Base-by-base conservation (phyloP, 2,797 vertebrate species). In the Dendrocincla tyrannina region DNA sequence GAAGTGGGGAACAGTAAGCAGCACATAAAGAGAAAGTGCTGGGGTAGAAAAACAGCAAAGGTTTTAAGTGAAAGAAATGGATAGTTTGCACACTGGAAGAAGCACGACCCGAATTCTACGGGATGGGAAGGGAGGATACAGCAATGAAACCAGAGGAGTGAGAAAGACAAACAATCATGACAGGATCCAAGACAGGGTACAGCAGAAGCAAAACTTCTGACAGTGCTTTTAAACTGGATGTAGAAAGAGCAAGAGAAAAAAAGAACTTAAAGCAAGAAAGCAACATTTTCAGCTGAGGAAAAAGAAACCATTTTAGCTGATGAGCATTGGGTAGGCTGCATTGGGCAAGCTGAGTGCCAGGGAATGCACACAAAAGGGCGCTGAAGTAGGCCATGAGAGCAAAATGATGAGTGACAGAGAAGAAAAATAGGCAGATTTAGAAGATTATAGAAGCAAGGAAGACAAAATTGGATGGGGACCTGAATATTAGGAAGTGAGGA, bases 401-500 rank as follows among this genome's bases (percentile, higher is more conserved):
- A 84, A 69, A 90, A 91, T 52, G 80, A 81, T 91, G 94, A 96
- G 80, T 92, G 95, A 95, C 70, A 91, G 8, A 46, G 41, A 76
- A 76, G 39, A 41, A 80, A 93, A 91, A 72, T 58, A 70, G 39
- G 9, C 27, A 30, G 30, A 33, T 82, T 95, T 87, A 76, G 46
- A 79, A 67, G 63, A 95, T 88, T 90, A 90, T 41, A 79, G 47
- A 76, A 72, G 30, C 8, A 55, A 88, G 84, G 60, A 83, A 19
- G 33, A 86, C 5, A 90, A 84, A 84, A 86, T 39, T 69, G 76
- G 42, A 56, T 55, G 39, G 15, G 7, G 6, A 82, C 32, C 2
- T 1, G 11, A 72, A 89, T 96, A 97, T 95, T 94, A 86, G 55
- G 73, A 91, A 90, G 95, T 93, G 95, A 85, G 37, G 93, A 95